Conservation (phyloP, 2,888 invertebrate species). For the Leucophora obtusa region DNA sequence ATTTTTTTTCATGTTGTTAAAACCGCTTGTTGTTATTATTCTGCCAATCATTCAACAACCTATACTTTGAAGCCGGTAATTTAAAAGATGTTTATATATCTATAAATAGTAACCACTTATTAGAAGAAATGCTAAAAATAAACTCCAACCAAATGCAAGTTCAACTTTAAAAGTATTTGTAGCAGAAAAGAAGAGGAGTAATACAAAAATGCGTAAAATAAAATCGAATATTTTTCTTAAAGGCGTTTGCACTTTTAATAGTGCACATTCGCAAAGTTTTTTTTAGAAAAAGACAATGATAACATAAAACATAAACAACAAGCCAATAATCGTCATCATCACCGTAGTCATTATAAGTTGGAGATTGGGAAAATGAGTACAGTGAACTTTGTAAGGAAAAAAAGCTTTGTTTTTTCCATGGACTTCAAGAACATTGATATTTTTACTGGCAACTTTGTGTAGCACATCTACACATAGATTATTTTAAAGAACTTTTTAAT, state of each 20-base stretch:
- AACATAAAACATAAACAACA: conserved; percentile 25
- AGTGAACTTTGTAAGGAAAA: conserved; percentile 41
- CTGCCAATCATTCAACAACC: conserved; percentile 37
- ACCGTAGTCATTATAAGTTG: conserved; percentile 14
- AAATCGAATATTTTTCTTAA: conserved; percentile 27
- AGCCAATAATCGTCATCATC: conserved; percentile 10
- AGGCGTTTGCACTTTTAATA: conserved; percentile 47
- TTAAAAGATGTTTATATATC: conserved; percentile 38
- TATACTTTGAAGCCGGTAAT: conserved; percentile 37
- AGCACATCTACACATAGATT: conserved; percentile 4
- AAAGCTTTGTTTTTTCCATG: conserved; percentile 32
- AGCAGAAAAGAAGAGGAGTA: conserved; percentile 1
- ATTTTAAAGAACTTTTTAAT: neutral
- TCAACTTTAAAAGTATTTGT: conserved; percentile 15
- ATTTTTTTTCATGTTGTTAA: too few species aligned
- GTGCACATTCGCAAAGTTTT: conserved; percentile 28
- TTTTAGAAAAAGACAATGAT: conserved; percentile 20
- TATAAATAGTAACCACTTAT: conserved; percentile 65
- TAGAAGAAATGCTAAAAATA: conserved; percentile 60
- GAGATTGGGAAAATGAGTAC: conserved; percentile 47
- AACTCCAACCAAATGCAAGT: conserved; percentile 36
- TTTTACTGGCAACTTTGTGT: neutral
- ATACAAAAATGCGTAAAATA: neutral
- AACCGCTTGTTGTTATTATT: neutral
- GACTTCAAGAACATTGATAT: conserved; percentile 28